Evolutionary conservation across 2,888 invertebrate species (phyloP), one percentile per base, ranked within the genome.

Genomic region (Metacarcinus magister): DNA sequence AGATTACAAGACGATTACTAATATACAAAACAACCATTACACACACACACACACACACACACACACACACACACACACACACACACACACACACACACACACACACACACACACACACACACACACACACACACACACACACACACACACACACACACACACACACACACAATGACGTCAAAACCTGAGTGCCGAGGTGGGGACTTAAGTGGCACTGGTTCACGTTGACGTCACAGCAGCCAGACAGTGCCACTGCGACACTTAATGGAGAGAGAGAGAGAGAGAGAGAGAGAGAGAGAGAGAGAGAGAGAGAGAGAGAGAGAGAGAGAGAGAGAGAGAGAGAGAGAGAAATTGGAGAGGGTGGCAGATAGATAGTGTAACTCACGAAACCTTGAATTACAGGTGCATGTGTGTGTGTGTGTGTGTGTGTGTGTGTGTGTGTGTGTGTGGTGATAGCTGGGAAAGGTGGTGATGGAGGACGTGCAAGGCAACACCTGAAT

Each of bases 111-210:
- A 67, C 67, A 67, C 67, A 87, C 87, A 87, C 87, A 87, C 87
- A 87, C 87, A 87, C 87, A 90, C 89, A 90, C 89, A 90, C 89
- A 90, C 89, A 90, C 89, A 90, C 89, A 90, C 89, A 90, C 89
- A 90, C 89, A 90, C 89, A 90, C 90, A 90, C 90, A 90, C 90
- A 90, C 90, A 90, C 90, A 90, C 90, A 90, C 90, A 90, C 90
- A 90, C 44, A 90, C 90, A 90, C 39, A 44, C 39, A 90, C 39
- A 39, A n/a, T 44, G 90, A 39, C 39, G 90, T 44, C 90, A 39
- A 90, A 39, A 90, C 39, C 39, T 44, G 44, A 39, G 39, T 39
- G 90, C 44, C 43, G 16, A 90, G 90, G 90, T 44, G 23, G 90
- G 28, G 43, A 44, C 90, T 44, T 44, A 44, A 90, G 90, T 44